Percentiles rank a stretch among this genome's conserved stretches.
Evolutionary conservation across 2,797 vertebrate genomes (phyloP).

Genomic region (Xenops minutus): DNA sequence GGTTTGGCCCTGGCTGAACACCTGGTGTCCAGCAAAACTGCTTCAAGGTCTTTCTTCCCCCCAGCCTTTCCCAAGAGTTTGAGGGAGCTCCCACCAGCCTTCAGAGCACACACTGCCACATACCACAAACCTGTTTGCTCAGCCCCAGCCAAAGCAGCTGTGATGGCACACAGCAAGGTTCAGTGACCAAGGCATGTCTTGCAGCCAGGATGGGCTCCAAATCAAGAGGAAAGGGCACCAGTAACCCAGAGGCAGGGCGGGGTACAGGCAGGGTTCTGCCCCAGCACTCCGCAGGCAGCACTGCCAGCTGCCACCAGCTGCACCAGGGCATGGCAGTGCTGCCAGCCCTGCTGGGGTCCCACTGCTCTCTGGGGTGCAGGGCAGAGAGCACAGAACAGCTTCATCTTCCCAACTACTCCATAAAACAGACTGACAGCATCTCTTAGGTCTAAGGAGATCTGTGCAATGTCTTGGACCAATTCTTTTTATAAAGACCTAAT

Average conservation of each 20-base stretch:
- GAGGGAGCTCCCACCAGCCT: background rate
- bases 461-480: background rate
- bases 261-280: background rate
- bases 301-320: background rate
- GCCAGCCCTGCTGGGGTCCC: background rate
- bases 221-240: background rate
- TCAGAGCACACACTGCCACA: background rate
- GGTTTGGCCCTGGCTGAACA: too few species aligned
- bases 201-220: background rate
- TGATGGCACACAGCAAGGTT: background rate
- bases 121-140: slow-evolving; percentile 10
- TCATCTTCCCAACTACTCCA: fast-evolving
- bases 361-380: fast-evolving
- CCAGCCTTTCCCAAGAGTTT: background rate
- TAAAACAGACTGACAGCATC: fast-evolving
- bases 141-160: background rate
- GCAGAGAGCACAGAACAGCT: background rate
- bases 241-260: background rate
- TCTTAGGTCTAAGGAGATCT: background rate
- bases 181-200: background rate
- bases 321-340: background rate
- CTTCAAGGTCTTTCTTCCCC: too few species aligned
- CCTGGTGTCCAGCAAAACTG: too few species aligned
- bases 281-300: background rate
- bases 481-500: background rate